Evolutionary conservation across 2,797 vertebrate genomes (phyloP).

Genomic region (Poeciliopsis infans): DNA sequence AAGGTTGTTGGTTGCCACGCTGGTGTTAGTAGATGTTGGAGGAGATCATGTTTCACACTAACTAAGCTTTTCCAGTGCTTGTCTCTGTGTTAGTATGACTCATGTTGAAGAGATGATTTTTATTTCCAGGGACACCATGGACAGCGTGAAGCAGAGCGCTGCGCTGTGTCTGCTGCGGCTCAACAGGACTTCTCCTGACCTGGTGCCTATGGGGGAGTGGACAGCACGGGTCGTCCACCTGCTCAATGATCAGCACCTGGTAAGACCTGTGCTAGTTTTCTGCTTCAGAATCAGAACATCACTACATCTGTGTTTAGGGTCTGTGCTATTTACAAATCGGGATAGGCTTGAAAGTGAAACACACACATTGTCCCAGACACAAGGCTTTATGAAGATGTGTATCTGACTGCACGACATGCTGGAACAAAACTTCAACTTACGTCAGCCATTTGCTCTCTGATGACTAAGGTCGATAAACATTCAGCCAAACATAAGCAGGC

Average conservation of each 20-base stretch:
- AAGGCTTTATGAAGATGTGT: not conserved
- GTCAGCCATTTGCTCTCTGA: not conserved
- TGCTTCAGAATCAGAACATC: not conserved
- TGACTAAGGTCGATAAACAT: not conserved
- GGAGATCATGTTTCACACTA: not conserved
- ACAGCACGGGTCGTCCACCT: slow-evolving; percentile 91
- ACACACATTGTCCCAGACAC: not conserved
- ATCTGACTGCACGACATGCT: not conserved
- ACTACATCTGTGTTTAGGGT: not conserved
- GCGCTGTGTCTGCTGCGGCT: slow-evolving; percentile 88
- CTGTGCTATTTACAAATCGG: not conserved
- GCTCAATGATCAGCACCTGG: slow-evolving; percentile 95
- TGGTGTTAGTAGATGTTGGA: not conserved
- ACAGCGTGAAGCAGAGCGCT: slow-evolving; percentile 93
- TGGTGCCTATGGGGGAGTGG: slow-evolving; percentile 94
- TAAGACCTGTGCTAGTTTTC: slow-evolving; percentile 53
- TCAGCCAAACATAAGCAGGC: not conserved
- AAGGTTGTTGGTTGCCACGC: not conserved
- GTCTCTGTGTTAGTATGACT: not conserved
- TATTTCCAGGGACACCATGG: slow-evolving; percentile 89
- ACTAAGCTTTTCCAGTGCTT: too few relatives aligned
- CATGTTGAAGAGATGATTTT: not conserved
- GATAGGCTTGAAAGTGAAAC: not conserved
- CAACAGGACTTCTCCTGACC: slow-evolving; percentile 90
- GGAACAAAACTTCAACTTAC: not conserved